A percentile compares a stretch with the other conserved stretches of the same genome.
Conservation (phyloP, 2,888 invertebrate species). For the Diarsia brunnea region DNA sequence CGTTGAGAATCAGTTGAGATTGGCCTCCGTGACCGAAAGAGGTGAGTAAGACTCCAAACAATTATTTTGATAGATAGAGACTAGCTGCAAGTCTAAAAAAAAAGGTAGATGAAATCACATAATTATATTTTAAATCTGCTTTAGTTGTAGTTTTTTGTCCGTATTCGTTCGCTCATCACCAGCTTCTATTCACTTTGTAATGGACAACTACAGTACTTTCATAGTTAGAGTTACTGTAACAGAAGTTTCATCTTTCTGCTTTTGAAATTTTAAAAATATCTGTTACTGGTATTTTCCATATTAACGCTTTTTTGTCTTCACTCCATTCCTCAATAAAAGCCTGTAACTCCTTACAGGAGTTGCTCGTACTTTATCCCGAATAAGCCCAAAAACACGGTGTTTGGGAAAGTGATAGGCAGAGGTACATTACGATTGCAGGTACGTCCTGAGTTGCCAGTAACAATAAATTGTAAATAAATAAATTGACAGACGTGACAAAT, state of each 20-base stretch:
- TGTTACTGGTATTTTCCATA: neutral
- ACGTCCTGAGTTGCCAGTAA: constrained; percentile 9
- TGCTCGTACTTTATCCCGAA: neutral
- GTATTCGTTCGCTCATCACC: neutral
- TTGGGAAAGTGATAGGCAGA: constrained; percentile 10
- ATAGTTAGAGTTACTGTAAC: neutral
- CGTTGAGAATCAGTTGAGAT: neutral
- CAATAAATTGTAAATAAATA: constrained; percentile 47
- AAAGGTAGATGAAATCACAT: neutral
- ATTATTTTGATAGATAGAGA: neutral
- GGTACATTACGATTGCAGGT: neutral
- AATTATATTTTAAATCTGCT: neutral
- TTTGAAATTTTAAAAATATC: neutral
- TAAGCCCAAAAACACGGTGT: neutral
- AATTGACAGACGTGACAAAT: constrained; percentile 38
- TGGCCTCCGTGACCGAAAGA: neutral
- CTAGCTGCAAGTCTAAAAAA: neutral
- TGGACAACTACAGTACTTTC: neutral
- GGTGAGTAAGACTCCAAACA: neutral
- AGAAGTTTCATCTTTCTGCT: neutral
- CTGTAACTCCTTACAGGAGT: no score
- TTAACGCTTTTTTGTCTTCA: neutral
- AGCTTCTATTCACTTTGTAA: no score
- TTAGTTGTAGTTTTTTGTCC: neutral
- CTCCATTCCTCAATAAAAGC: neutral